Evolutionary conservation across 1,140 invertebrate species (phyloP).

Genomic region (Papilio xuthus): DNA sequence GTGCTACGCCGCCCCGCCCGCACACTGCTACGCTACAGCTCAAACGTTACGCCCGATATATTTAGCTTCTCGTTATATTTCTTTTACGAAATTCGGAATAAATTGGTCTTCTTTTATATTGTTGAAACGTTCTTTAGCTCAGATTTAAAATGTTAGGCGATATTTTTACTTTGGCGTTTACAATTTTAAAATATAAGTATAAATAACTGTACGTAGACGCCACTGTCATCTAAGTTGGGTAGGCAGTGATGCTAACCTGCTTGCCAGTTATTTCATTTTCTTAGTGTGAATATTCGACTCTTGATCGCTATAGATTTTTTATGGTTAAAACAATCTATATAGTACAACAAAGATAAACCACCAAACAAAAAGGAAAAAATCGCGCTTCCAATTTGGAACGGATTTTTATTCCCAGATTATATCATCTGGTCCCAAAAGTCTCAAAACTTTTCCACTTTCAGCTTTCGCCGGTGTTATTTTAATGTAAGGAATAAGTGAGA

Average conservation of each 20-base stretch:
- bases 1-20: constrained; percentile 46
- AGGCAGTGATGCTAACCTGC: not conserved
- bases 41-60: constrained; percentile 41
- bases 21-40: constrained; percentile 52
- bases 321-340: not conserved
- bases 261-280: not conserved
- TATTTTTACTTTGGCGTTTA: not conserved
- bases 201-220: not conserved
- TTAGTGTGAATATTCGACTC: too few relatives aligned
- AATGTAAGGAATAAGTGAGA: constrained; percentile 27
- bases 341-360: not conserved
- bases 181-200: not conserved
- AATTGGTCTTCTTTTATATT: constrained; percentile 11
- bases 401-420: constrained; percentile 5
- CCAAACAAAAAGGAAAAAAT: constrained; percentile 4
- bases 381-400: not conserved
- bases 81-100: constrained; percentile 34
- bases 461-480: constrained; percentile 20
- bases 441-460: constrained; percentile 21
- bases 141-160: not conserved
- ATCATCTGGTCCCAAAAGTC: not conserved
- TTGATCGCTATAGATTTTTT: too few relatives aligned
- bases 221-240: not conserved
- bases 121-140: constrained; percentile 7
- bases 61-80: constrained; percentile 46